phyloP scores from a whole-genome alignment of 1,140 invertebrate genomes.

The Tetranychus urticae region DNA sequence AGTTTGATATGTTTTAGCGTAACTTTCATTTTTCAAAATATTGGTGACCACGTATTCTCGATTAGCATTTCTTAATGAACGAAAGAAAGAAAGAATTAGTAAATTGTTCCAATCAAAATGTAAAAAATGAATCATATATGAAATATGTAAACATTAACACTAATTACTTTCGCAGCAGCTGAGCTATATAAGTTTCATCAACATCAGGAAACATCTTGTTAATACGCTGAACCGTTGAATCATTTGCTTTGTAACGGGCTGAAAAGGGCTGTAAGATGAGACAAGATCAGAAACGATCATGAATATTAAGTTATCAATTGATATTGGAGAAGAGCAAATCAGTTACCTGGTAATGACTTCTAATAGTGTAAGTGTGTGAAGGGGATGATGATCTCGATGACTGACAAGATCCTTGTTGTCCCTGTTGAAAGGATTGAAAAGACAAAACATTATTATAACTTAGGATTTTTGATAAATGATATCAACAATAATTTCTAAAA shows the following conservation, averaged over 20 bases:
- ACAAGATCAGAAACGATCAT: background rate
- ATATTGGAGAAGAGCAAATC: no score
- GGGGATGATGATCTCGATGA: background rate
- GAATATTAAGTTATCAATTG: background rate
- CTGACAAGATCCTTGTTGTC: background rate
- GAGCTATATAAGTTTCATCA: slow-evolving; percentile 4
- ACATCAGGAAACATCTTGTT: slow-evolving; percentile 1
- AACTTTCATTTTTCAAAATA: slow-evolving; percentile 54
- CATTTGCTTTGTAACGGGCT: background rate
- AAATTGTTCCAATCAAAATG: no score
- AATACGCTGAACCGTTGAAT: background rate
- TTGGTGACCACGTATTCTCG: slow-evolving; percentile 74
- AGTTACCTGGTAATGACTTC: background rate
- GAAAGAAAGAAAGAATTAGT: background rate
- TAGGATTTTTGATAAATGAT: background rate
- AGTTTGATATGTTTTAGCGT: slow-evolving; percentile 8
- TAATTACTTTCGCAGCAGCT: slow-evolving; percentile 1
- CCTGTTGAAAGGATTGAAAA: background rate
- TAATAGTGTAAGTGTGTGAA: background rate
- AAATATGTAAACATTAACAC: background rate
- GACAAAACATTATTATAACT: background rate
- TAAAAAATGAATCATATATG: background rate
- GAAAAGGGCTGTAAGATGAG: background rate
- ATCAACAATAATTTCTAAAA: background rate
- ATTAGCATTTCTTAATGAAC: slow-evolving; percentile 47